Evolutionary conservation across 2,797 vertebrate species (phyloP), one percentile per base, ranked within the genome.

Genomic region (Acanthornis magna): DNA sequence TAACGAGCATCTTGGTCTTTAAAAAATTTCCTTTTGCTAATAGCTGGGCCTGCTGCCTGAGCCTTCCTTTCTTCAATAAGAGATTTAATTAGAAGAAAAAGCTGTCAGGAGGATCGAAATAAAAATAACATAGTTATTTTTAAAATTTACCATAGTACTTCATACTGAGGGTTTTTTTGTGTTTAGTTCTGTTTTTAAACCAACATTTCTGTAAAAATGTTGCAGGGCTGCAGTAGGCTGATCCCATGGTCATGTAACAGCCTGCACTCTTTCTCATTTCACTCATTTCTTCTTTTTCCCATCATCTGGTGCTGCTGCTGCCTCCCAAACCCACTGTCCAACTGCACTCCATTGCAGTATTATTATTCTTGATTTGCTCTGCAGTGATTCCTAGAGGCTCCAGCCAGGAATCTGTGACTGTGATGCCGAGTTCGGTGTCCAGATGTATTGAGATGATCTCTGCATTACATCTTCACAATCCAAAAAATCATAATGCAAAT

Each of bases 341-440:
- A 3, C 85, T 51, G 79, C 34, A 4, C n/a, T 93, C 43, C 7
- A 0, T 27, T 92, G 87, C 88, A 72, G 82, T 65, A 4, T 50
- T 91, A 38, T 88, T 68, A 34, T 47, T 95, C 74, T 86, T 95
- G 7, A 81, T 94, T 78, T 94, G 43, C 71, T 89, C 67, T 95
- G 85, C 76, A 86, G 88, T 72, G 73, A 42, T 91, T 92, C 70
- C 47, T 50, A 15, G 38, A 78, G 82, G 76, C 85, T 92, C 9
- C 55, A 91, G 54, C 43, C 58, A 55, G 66, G 79, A 68, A 62
- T 48, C 62, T 75, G 62, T 22, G 40, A 66, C 34, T 54, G 30
- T 6, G 43, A 36, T 50, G 27, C 76, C 62, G 5, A 7, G 8
- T 81, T 72, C 7, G 1, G 13, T 54, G 40, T 88, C 66, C 79